phyloP scores from a whole-genome alignment of 2,113 vertebrate species.

The Anhinga anhinga region DNA sequence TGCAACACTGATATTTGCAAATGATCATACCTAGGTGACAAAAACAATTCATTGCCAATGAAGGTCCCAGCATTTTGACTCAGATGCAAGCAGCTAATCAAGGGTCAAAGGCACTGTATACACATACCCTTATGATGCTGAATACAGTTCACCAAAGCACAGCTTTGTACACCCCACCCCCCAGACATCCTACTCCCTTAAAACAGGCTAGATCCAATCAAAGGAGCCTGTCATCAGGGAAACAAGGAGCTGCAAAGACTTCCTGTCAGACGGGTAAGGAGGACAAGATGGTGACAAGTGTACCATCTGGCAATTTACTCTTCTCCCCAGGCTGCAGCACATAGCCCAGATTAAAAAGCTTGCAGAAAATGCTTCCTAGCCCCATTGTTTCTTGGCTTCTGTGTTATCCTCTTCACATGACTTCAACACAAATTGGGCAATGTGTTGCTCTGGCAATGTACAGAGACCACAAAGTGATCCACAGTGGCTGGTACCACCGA shows the following conservation, averaged over 20 bases:
- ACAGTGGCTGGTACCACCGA: neutral
- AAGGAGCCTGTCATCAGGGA: neutral
- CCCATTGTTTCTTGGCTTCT: neutral
- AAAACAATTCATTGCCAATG: neutral
- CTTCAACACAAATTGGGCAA: neutral
- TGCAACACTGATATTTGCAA: neutral
- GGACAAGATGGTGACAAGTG: neutral
- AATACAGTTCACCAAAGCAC: neutral
- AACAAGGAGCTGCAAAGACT: neutral
- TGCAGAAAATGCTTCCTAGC: neutral
- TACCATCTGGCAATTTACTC: neutral
- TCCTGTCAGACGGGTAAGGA: neutral
- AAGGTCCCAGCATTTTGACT: neutral
- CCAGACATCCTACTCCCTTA: neutral
- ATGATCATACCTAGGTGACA: neutral
- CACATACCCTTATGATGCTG: fast-evolving
- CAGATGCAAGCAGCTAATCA: neutral
- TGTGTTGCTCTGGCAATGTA: neutral
- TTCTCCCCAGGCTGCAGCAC: neutral
- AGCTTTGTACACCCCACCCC: neutral
- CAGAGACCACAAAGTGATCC: neutral
- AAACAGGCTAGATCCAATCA: neutral
- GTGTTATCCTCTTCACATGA: fast-evolving
- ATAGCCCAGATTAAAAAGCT: neutral
- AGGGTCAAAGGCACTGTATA: neutral